Percentiles rank a stretch among this genome's conserved stretches.
phyloP scores from a whole-genome alignment of 1,140 invertebrate species.

The Drosophila dunni region DNA sequence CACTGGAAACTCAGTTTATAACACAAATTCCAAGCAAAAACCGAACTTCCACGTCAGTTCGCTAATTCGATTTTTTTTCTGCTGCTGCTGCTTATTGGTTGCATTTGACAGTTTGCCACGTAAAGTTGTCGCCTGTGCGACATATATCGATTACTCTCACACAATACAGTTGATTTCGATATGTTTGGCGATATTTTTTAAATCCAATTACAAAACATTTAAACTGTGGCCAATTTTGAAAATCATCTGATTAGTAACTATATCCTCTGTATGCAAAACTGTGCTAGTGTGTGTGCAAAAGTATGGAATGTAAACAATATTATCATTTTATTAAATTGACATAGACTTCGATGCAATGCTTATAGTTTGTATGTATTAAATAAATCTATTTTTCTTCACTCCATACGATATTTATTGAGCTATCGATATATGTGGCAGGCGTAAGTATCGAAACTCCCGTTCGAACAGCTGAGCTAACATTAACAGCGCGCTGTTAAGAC shows the following conservation, averaged over 20 bases:
- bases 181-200: slow-evolving; percentile 13
- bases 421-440: background rate
- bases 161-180: slow-evolving; percentile 10
- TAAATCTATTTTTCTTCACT: background rate
- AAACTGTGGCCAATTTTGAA: background rate
- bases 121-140: slow-evolving; percentile 59
- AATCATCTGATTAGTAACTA: background rate
- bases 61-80: slow-evolving; percentile 75
- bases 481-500: slow-evolving; percentile 4
- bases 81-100: slow-evolving; percentile 55
- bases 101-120: slow-evolving; percentile 77
- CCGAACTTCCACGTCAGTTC: slow-evolving; percentile 83
- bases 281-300: background rate
- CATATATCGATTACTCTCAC: slow-evolving; percentile 32
- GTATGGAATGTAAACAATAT: background rate
- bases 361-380: background rate
- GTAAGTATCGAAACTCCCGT: background rate
- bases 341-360: background rate
- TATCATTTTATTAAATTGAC: background rate
- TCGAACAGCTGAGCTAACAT: slow-evolving; percentile 21
- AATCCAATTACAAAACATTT: background rate
- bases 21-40: slow-evolving; percentile 64
- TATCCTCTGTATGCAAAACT: no score
- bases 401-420: background rate
- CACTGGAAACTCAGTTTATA: slow-evolving; percentile 53